Percentiles rank a stretch among this genome's conserved stretches.
Conservation (phyloP, 2,888 invertebrate species). For the Alcis repandata region DNA sequence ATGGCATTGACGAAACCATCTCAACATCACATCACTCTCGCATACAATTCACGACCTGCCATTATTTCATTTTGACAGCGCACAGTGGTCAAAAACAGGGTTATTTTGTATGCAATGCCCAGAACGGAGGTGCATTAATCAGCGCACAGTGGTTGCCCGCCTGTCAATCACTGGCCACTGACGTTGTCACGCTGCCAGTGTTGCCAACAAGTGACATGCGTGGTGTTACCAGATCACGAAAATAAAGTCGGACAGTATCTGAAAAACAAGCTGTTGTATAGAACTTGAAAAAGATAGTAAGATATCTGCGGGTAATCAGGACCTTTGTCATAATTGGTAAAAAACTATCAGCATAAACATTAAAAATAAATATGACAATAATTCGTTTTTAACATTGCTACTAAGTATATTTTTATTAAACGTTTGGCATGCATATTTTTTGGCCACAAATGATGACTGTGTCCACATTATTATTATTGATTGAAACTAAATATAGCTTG, state of each 20-base stretch:
- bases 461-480: too few species aligned
- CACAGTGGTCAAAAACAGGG: slow-evolving; percentile 43
- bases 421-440: too few species aligned
- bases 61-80: slow-evolving; percentile 45
- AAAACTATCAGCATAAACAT: too few species aligned
- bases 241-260: background rate
- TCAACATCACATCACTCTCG: slow-evolving; percentile 35
- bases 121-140: slow-evolving; percentile 47
- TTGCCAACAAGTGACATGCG: slow-evolving; percentile 30
- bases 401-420: too few species aligned
- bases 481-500: too few species aligned
- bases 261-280: too few species aligned
- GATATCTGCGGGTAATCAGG: too few species aligned
- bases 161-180: slow-evolving; percentile 49
- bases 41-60: slow-evolving; percentile 39
- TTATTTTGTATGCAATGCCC: slow-evolving; percentile 45
- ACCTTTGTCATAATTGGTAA: too few species aligned
- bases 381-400: too few species aligned
- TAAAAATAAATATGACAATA: too few species aligned
- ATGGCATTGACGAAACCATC: slow-evolving; percentile 8
- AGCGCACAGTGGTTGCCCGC: slow-evolving; percentile 38
- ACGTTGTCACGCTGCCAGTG: slow-evolving; percentile 41
- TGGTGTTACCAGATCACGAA: slow-evolving; percentile 5
- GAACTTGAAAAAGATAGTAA: too few species aligned
- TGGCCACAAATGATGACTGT: too few species aligned